These are phyloP conservation scores for Gryon sp. DNA, from an alignment of 1,140 invertebrate species.

Conservation along the genomic window DNA sequence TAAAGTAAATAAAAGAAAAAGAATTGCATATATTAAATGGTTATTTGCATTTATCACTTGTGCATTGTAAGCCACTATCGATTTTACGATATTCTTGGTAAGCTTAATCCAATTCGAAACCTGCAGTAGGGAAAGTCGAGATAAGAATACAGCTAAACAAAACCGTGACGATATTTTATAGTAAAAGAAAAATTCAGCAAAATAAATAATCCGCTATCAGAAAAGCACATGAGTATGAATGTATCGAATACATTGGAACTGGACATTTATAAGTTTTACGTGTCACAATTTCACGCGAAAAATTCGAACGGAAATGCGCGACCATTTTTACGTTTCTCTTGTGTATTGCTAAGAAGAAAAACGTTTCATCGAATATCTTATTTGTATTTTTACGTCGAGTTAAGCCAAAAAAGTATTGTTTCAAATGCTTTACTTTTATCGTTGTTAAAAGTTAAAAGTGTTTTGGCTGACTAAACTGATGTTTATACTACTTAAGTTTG, in stretches of 20 bases:
- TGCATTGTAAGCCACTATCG: constrained; percentile 42
- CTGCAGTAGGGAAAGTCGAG: constrained; percentile 49
- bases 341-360: background rate
- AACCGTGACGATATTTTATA: constrained; percentile 51
- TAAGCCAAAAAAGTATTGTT: too few species aligned
- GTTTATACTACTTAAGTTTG: too few species aligned
- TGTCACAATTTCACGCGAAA: constrained; percentile 27
- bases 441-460: too few species aligned
- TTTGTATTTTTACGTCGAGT: background rate
- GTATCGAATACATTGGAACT: constrained; percentile 22
- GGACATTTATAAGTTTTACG: constrained; percentile 38
- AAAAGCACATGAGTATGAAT: constrained; percentile 15
- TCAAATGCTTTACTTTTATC: too few species aligned
- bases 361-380: constrained; percentile 1
- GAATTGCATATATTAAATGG: constrained; percentile 34
- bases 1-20: constrained; percentile 17
- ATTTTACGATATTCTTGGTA: constrained; percentile 62
- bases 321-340: background rate
- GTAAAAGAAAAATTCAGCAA: constrained; percentile 33
- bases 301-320: constrained; percentile 6
- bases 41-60: constrained; percentile 48
- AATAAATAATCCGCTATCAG: constrained; percentile 57
- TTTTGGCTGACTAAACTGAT: too few species aligned
- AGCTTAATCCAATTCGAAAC: constrained; percentile 56
- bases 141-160: constrained; percentile 58